Evolutionary conservation across 2,797 vertebrate species (phyloP).

Genomic region (Ciconia nigra): DNA sequence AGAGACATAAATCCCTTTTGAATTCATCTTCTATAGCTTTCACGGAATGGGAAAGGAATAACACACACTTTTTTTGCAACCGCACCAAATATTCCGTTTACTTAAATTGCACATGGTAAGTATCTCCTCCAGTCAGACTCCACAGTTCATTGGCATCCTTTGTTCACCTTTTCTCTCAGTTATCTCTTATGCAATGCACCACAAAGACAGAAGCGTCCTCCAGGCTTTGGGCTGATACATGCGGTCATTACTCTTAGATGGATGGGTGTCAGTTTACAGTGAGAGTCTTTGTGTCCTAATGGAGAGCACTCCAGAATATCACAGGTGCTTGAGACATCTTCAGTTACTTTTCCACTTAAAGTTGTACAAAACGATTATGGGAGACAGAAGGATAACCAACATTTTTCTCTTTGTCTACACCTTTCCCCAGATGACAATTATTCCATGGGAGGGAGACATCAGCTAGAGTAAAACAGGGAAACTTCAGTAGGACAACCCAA

Average conservation of each 20-base stretch:
- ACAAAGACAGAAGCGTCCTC: neutral
- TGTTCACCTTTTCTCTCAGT: neutral
- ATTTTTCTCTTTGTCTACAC: neutral
- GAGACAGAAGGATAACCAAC: neutral
- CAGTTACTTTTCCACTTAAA: neutral
- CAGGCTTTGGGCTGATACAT: neutral
- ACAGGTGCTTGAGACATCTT: neutral
- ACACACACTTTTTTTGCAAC: neutral
- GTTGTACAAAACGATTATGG: neutral
- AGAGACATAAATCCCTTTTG: neutral
- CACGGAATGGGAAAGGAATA: neutral
- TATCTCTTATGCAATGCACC: neutral
- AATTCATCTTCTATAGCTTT: neutral
- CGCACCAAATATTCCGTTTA: neutral
- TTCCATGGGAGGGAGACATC: neutral
- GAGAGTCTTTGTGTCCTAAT: neutral
- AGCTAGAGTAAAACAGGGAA: neutral
- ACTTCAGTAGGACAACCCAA: neutral
- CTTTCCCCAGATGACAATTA: neutral
- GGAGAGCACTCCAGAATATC: neutral
- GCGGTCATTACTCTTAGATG: neutral
- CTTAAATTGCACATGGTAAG: neutral
- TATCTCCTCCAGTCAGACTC: neutral
- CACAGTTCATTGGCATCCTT: neutral
- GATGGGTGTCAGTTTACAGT: neutral